Conservation (phyloP, 1,140 invertebrate genomes). For the Drosophila malerkotliana region DNA sequence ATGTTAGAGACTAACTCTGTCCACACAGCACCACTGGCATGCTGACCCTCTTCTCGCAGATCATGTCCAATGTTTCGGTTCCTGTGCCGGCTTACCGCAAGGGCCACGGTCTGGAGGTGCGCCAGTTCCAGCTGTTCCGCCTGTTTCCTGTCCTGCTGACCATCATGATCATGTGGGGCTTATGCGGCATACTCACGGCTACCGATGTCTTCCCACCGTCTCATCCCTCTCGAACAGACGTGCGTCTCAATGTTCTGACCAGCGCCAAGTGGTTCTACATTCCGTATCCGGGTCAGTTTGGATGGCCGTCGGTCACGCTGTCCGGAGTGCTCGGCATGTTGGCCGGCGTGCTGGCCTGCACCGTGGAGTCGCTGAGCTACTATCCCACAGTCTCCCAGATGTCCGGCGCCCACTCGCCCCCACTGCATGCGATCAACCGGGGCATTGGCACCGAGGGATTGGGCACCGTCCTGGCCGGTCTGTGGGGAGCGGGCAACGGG, state of each 20-base stretch:
- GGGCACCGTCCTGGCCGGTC: constrained; percentile 91
- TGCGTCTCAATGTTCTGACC: constrained; percentile 89
- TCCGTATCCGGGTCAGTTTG: constrained; percentile 96
- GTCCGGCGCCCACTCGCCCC: constrained; percentile 91
- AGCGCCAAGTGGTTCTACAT: constrained; percentile 93
- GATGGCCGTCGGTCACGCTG: constrained; percentile 88
- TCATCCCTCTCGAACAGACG: constrained; percentile 91
- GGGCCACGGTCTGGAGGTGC: constrained; percentile 86
- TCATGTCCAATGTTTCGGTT: constrained; percentile 88
- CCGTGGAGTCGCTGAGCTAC: constrained; percentile 94
- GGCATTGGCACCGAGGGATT: constrained; percentile 93
- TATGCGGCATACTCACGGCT: constrained; percentile 90
- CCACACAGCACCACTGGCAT: constrained; percentile 90
- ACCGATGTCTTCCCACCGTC: constrained; percentile 87
- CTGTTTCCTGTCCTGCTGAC: constrained; percentile 93
- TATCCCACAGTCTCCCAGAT: constrained; percentile 94
- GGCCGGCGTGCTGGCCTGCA: constrained; percentile 92
- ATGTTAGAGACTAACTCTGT: neutral
- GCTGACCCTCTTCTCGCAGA: constrained; percentile 92
- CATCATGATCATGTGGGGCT: constrained; percentile 91
- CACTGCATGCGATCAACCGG: constrained; percentile 93
- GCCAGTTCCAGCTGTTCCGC: constrained; percentile 91
- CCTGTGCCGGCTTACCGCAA: constrained; percentile 88
- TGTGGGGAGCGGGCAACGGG: constrained; percentile 93
- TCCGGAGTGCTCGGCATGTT: constrained; percentile 91